Percentiles rank a stretch among this genome's conserved stretches.
These are phyloP conservation scores for Nicator chloris DNA, from an alignment of 2,113 vertebrate species.

Conservation along the genomic window DNA sequence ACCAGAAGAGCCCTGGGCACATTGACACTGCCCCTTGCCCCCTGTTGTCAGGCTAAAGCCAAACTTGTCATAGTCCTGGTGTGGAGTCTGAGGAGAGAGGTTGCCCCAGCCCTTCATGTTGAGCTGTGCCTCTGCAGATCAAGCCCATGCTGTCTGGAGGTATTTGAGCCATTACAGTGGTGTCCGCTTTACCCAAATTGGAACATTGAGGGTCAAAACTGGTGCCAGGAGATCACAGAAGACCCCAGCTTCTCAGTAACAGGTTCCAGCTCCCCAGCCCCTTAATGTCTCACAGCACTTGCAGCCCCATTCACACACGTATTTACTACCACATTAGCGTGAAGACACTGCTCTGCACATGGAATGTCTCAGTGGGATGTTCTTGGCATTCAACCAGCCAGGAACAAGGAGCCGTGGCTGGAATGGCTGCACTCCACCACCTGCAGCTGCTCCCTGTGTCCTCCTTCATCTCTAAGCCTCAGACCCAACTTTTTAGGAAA, in stretches of 20 bases:
- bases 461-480: neutral
- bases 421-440: neutral
- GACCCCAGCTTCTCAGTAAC: neutral
- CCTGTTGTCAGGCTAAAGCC: fast-evolving
- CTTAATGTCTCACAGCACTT: neutral
- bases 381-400: neutral
- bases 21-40: neutral
- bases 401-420: fast-evolving
- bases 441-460: neutral
- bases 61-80: neutral
- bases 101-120: neutral
- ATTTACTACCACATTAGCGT: fast-evolving
- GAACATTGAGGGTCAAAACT: neutral
- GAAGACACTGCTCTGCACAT: neutral
- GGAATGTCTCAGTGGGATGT: neutral
- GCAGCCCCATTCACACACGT: neutral
- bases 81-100: neutral
- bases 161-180: neutral
- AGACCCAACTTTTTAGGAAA: neutral
- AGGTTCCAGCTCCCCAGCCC: neutral
- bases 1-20: neutral
- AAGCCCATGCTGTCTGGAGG: neutral
- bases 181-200: neutral
- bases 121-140: neutral
- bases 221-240: neutral